These are phyloP conservation scores for Seira sanloemensis DNA, from an alignment of 2,888 invertebrate genomes.

Conservation along the genomic window DNA sequence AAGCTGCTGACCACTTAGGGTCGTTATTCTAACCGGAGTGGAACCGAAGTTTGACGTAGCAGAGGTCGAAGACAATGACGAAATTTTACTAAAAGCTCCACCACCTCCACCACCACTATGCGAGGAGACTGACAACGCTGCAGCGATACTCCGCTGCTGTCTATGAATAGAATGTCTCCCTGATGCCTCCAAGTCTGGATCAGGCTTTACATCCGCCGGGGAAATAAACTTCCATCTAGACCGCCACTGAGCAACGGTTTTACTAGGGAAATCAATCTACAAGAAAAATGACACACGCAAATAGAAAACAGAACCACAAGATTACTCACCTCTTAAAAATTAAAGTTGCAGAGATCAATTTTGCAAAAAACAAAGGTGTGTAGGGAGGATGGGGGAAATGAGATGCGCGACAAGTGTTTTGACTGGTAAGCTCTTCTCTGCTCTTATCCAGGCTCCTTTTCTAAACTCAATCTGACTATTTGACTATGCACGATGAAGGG, in stretches of 20 bases:
- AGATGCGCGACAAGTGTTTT: conserved; percentile 4
- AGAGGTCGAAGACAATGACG: conserved; percentile 36
- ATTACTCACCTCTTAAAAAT: conserved; percentile 47
- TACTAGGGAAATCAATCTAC: conserved; percentile 53
- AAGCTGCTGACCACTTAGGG: conserved; percentile 71
- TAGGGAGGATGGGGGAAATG: background rate
- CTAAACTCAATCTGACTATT: too few relatives aligned
- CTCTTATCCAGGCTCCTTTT: too few relatives aligned
- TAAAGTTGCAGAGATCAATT: background rate
- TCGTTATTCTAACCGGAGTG: conserved; percentile 72
- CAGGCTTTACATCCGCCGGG: conserved; percentile 69
- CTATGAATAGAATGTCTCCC: conserved; percentile 47
- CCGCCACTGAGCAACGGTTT: conserved; percentile 65
- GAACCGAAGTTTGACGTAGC: conserved; percentile 50
- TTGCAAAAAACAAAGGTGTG: background rate
- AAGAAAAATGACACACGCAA: conserved; percentile 27
- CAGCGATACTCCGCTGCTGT: conserved; percentile 34
- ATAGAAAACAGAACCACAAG: conserved; percentile 36
- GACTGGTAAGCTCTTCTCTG: conserved; percentile 34
- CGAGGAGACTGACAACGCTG: conserved; percentile 43
- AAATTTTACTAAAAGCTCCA: conserved; percentile 40
- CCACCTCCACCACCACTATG: background rate
- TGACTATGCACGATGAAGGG: too few relatives aligned
- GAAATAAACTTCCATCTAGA: conserved; percentile 73
- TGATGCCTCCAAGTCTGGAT: conserved; percentile 65